Conservation (phyloP, 2,113 vertebrate genomes). For the Antigone vipio region DNA sequence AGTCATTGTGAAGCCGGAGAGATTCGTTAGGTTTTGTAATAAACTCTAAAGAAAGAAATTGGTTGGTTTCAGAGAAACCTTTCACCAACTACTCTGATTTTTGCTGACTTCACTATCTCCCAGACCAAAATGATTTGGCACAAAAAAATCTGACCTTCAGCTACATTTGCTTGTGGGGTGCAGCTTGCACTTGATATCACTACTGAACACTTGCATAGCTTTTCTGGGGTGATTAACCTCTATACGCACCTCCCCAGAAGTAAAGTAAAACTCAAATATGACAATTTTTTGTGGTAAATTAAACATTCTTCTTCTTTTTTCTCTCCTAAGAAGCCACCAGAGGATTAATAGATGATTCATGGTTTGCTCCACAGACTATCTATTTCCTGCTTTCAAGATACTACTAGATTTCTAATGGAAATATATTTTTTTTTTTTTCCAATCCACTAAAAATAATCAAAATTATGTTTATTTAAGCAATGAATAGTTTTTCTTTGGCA, state of each 20-base stretch:
- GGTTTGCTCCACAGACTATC: background rate
- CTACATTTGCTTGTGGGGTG: background rate
- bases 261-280: background rate
- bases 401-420: constrained; percentile 2
- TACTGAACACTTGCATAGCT: background rate
- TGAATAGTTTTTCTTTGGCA: background rate
- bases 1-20: background rate
- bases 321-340: background rate
- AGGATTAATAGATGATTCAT: background rate
- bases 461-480: background rate
- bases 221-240: background rate
- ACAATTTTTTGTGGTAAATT: background rate
- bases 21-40: background rate
- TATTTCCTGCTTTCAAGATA: background rate
- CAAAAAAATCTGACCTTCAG: background rate
- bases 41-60: background rate
- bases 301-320: background rate
- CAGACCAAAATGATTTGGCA: background rate
- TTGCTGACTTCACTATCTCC: background rate
- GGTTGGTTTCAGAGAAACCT: background rate
- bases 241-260: background rate
- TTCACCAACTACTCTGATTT: background rate
- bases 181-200: background rate
- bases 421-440: background rate
- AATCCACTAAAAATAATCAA: constrained; percentile 5